Evolutionary conservation across 2,888 invertebrate genomes (phyloP).

Genomic region (Eupithecia subumbrata): DNA sequence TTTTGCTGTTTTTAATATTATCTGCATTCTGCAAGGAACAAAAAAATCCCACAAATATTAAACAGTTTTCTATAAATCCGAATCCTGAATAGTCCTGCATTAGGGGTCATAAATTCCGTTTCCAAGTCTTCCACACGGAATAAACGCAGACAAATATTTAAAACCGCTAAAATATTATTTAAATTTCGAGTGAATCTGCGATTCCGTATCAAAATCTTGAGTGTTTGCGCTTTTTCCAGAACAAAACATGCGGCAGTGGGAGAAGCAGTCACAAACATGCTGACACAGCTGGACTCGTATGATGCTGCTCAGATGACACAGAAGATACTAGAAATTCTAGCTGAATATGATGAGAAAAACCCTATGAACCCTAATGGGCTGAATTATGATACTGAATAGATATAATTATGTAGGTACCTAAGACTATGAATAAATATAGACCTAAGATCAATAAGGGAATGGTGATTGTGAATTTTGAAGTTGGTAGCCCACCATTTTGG

Average conservation of each 20-base stretch:
- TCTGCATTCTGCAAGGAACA: no score
- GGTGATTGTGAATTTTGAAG: not conserved
- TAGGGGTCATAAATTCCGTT: no score
- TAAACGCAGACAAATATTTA: no score
- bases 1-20: no score
- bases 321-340: conserved; percentile 69
- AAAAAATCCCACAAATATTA: no score
- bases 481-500: not conserved
- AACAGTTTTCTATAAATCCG: no score
- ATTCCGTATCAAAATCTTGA: not conserved
- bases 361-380: conserved; percentile 67
- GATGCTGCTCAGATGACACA: conserved; percentile 63
- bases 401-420: not conserved
- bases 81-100: no score
- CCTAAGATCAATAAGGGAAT: not conserved
- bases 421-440: not conserved
- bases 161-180: no score
- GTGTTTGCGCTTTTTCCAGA: conserved; percentile 30
- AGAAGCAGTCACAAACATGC: conserved; percentile 57
- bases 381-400: conserved; percentile 8
- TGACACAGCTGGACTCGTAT: conserved; percentile 66
- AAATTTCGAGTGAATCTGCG: no score
- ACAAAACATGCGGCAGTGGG: conserved; percentile 65
- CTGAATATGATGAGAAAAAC: conserved; percentile 68
- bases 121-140: no score